These are phyloP conservation scores for Ceratina japonica DNA, from an alignment of 1,140 invertebrate genomes.

Conservation along the genomic window DNA sequence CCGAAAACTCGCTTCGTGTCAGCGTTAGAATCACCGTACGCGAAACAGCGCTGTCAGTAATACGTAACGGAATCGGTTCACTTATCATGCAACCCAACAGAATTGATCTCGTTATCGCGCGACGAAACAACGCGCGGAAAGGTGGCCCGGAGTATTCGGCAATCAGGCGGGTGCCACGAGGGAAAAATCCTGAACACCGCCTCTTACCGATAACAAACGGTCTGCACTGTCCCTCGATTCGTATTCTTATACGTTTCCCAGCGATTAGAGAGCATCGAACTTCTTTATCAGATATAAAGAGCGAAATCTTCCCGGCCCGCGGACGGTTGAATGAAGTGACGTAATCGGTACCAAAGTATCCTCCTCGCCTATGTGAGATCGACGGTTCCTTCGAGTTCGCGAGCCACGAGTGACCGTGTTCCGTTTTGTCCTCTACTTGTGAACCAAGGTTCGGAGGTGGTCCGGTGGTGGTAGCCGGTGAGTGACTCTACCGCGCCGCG, in stretches of 20 bases:
- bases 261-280: background rate
- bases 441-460: conserved; percentile 66
- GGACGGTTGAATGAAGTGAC: background rate
- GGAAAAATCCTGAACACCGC: conserved; percentile 4
- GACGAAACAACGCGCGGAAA: background rate
- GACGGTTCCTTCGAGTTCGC: conserved; percentile 13
- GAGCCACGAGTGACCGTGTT: conserved; percentile 36
- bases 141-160: background rate
- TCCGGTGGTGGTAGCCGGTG: conserved; percentile 78
- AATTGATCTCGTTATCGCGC: background rate
- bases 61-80: conserved; percentile 1
- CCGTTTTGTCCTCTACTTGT: conserved; percentile 50
- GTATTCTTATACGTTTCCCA: too few species aligned
- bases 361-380: background rate
- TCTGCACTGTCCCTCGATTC: background rate
- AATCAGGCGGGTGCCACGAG: background rate
- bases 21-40: background rate
- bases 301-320: background rate
- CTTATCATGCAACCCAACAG: conserved; percentile 8
- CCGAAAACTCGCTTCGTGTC: conserved; percentile 3
- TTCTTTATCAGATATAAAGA: background rate
- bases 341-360: background rate
- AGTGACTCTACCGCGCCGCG: conserved; percentile 73
- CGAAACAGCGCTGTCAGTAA: conserved; percentile 2
- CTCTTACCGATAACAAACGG: background rate